Evolutionary conservation across 2,797 vertebrate species (phyloP), one percentile per base, ranked within the genome.

Genomic region (Darevskia nairensis): DNA sequence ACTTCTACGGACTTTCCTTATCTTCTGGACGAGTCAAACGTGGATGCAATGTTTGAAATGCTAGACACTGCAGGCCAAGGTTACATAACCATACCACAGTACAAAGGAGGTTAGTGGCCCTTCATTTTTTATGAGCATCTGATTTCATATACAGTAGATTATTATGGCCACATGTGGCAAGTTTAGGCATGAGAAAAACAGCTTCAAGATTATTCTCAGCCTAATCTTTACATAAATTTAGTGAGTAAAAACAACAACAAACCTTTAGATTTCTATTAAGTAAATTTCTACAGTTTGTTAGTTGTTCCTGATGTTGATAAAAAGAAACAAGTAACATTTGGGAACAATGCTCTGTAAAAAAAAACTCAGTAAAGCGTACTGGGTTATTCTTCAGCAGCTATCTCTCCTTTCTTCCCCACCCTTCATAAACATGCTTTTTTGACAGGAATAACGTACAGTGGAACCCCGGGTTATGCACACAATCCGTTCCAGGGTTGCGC

Each of bases 21-120:
- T 32, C 96, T 97, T 1, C 91, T 98, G 96, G 96, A 97, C 39
- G 95, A 96, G n/a, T 89, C 77, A 44, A 97, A 97, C 82, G 82
- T 97, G 71, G 88, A 83, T 2, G 89, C 97, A 21, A 95, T 97
- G 95, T 98, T 97, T 94, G 19, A 94, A 44, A 89, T 97, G 95
- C 90, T 98, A 91, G 97, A 97, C 0, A 82, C 95, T 0, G 71
- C 96, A 0, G 94, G 92, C 1, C 94, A 74, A 86, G 97, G 97
- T 64, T 88, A 19, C 86, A 95, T 98, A 68, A 92, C 95, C 0
- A 11, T 94, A 0, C 29, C 23, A 1, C 97, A 97, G 85, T 94
- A 95, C 92, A 88, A 85, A 82, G 95, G 95, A 96, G 35, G 97
- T 98, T 89, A 82, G 96, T 86, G 1, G 25, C 13, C 0, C 39